A percentile compares a stretch with the other conserved stretches of the same genome.
phyloP scores from a whole-genome alignment of 1,140 invertebrate species.

The Campodea augens region DNA sequence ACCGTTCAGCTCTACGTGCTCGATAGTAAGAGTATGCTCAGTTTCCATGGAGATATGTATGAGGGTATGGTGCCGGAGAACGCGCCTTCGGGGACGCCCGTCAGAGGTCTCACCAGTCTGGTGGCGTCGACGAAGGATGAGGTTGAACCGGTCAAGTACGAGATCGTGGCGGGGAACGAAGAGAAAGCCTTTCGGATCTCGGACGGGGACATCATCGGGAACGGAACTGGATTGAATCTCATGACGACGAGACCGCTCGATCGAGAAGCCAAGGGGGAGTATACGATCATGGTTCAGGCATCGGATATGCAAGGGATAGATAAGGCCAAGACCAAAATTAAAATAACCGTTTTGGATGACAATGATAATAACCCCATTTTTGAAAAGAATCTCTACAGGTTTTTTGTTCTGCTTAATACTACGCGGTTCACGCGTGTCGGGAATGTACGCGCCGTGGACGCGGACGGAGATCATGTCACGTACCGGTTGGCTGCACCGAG shows the following conservation, averaged over 20 bases:
- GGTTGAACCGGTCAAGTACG: slow-evolving; percentile 42
- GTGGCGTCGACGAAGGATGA: slow-evolving; percentile 28
- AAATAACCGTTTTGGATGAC: slow-evolving; percentile 53
- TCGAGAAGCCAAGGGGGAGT: slow-evolving; percentile 42
- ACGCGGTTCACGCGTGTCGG: slow-evolving; percentile 57
- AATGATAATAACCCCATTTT: slow-evolving; percentile 83
- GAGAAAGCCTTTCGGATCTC: slow-evolving; percentile 46
- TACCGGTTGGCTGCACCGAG: slow-evolving; percentile 59
- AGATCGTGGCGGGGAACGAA: slow-evolving; percentile 49
- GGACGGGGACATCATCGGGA: slow-evolving; percentile 24
- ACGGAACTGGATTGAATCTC: slow-evolving; percentile 32
- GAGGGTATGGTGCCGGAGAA: slow-evolving; percentile 54
- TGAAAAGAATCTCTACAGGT: slow-evolving; percentile 51
- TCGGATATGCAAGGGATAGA: slow-evolving; percentile 49
- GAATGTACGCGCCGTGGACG: slow-evolving; percentile 58
- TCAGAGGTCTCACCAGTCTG: slow-evolving; percentile 43
- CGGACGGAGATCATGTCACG: slow-evolving; percentile 66
- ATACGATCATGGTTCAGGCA: slow-evolving; percentile 51
- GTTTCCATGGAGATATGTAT: slow-evolving; percentile 43
- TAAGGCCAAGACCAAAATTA: slow-evolving; percentile 46
- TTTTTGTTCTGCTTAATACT: slow-evolving; percentile 42
- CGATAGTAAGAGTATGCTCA: slow-evolving; percentile 54
- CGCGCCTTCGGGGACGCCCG: slow-evolving; percentile 38
- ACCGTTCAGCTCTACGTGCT: slow-evolving; percentile 60
- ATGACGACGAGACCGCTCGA: slow-evolving; percentile 52